Evolutionary conservation across 2,113 vertebrate species (phyloP), one percentile per base, ranked within the genome.

Genomic region (Poeciliopsis occidentalis): DNA sequence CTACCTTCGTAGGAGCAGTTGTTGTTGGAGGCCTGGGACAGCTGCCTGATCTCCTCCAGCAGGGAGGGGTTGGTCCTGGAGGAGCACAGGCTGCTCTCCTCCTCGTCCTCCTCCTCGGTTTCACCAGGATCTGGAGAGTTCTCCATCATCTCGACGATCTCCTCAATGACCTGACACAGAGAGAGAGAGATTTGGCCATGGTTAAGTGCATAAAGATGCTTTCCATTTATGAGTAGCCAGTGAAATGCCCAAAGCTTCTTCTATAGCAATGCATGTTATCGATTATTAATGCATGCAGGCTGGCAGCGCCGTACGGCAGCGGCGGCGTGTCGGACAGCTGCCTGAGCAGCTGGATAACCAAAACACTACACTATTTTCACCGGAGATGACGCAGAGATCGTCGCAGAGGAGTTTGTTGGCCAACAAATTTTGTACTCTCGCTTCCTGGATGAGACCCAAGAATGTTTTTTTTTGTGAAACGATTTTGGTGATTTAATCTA

Each of bases 91-190:
- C 90, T 95, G 54, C 85, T 92, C 70, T 97, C 96, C 41, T 96
- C 95, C 13, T 97, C 95, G 15, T 96, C 96, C 69, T 97, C 96
- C 78, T 96, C 96, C 72, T 97, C 95, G 0, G 94, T 95, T 88
- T 98, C 96, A 6, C 95, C 97, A 0, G 96, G 96, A 81, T 98
- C 96, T 0, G 97, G 96, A 12, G 97, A 97, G 85, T 97, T 97
- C 90, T 97, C 96, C 97, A 98, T 98, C 97, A 98, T 98, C 88
- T 97, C 97, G 17, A 96, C 97, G 27, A 98, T 97, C 91, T 98
- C 96, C 88, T 98, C 97, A 69, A 98, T 98, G 47, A 98, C 96
- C 97, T 98, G 8, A 27, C 24, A 37, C 26, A 64, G n/a, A 68
- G n/a, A 73, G 51, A 64, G n/a, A 68, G 27, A 73, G 31, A 61